Percentiles rank a stretch among this genome's conserved stretches.
phyloP scores from a whole-genome alignment of 2,113 vertebrate species.

The Chaetorhynchus papuensis region DNA sequence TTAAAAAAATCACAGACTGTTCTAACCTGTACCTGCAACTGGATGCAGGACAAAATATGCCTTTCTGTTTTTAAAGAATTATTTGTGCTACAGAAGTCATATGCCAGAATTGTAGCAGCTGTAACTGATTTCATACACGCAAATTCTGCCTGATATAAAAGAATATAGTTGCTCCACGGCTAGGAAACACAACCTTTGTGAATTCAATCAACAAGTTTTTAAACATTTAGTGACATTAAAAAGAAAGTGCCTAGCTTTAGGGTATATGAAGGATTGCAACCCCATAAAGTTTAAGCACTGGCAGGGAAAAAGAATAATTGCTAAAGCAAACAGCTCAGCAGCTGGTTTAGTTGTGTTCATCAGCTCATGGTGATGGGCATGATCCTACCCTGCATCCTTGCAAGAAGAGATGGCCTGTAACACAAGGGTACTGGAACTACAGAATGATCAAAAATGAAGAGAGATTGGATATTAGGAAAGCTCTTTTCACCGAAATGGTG shows the following conservation, averaged over 20 bases:
- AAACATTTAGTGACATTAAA: conserved; percentile 5
- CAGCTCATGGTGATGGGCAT: neutral
- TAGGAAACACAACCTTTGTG: neutral
- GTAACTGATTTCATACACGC: neutral
- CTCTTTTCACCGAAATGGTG: neutral
- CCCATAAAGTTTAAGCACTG: neutral
- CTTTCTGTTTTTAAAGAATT: neutral
- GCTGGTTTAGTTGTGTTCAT: neutral
- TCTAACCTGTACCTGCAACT: neutral
- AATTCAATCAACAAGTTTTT: neutral
- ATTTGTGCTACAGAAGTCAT: neutral
- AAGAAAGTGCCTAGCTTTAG: neutral
- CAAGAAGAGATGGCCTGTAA: neutral
- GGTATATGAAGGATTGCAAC: neutral
- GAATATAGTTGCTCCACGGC: neutral
- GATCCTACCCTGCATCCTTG: neutral
- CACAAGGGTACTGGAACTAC: neutral
- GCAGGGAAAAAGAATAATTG: neutral
- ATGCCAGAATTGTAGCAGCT: neutral
- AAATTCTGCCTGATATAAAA: neutral
- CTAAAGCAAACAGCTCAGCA: neutral
- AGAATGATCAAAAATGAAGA: neutral
- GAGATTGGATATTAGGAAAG: neutral
- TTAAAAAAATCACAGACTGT: neutral
- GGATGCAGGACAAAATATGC: neutral